Evolutionary conservation across 2,113 vertebrate species (phyloP), one percentile per base, ranked within the genome.

Genomic region (human (Homo sapiens)): DNA sequence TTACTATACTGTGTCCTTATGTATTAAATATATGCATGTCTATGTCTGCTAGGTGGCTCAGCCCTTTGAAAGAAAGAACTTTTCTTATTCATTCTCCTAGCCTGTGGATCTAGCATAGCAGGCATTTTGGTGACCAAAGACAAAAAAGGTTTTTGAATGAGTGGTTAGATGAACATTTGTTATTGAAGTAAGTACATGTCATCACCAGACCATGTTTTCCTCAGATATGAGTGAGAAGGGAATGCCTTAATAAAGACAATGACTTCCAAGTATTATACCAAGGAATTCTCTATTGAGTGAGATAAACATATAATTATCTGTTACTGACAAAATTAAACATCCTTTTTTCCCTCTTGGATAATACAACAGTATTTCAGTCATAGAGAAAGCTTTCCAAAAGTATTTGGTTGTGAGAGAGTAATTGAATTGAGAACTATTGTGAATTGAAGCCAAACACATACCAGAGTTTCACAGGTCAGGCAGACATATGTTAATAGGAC

Each of bases 321-420:
- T 45, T 79, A 30, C 10, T 85, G 83, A 83, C 38, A 91, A 89
- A 92, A 89, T 79, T 94, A 83, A 93, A 72, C 45, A 73, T 64
- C 7, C 0, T 64, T 88, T 91, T 16, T 66, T 76, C 48, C 11
- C n/a, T 89, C 25, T 89, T 93, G 61, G 27, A 87, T 68, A 85
- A 66, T 73, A 89, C 27, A 81, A 85, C 5, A 92, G 32, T 10
- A 86, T 89, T 92, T 96, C 9, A 95, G 25, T 57, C 78, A 48
- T 14, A 79, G 13, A 79, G 3, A 88, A 9, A 94, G 32, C 5
- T 83, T 86, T 70, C 68, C 70, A 81, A 55, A 80, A 45, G n/a
- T 79, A 84, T 88, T 50, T 82, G 40, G 6, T 73, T 88, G 25
- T 48, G 64, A 82, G 79, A 90, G 27, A 95, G 27, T 86, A 59